phyloP scores from a whole-genome alignment of 1,140 invertebrate species.

The Caenorhabditis brenneri region DNA sequence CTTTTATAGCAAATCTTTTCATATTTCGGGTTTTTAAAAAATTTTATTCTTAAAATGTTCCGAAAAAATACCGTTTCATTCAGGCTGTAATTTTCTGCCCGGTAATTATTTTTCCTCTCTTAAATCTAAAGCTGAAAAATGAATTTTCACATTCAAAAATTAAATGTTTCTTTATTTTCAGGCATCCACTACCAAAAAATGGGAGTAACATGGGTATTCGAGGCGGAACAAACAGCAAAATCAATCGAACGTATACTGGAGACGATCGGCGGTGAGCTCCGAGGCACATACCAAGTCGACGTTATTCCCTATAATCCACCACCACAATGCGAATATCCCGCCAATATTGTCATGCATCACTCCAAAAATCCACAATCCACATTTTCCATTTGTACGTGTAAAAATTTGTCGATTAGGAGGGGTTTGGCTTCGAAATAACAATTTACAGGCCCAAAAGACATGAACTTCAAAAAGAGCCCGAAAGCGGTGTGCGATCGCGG shows the following conservation, averaged over 20 bases:
- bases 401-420: too few relatives aligned
- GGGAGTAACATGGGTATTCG: conserved; percentile 29
- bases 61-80: too few relatives aligned
- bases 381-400: conserved; percentile 6
- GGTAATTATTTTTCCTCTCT: too few relatives aligned
- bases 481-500: conserved; percentile 14
- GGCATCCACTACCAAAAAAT: conserved; percentile 16
- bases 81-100: too few relatives aligned
- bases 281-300: background rate
- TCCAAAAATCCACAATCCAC: conserved; percentile 7
- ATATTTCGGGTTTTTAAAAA: too few relatives aligned
- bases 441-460: background rate
- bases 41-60: too few relatives aligned
- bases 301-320: conserved; percentile 1
- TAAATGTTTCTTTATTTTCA: background rate
- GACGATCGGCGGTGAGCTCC: background rate
- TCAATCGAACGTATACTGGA: conserved; percentile 6
- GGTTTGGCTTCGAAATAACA: too few relatives aligned
- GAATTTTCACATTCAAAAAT: too few relatives aligned
- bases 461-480: background rate
- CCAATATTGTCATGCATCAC: conserved; percentile 24
- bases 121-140: too few relatives aligned
- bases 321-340: background rate
- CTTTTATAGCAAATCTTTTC: too few relatives aligned
- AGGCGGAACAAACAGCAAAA: conserved; percentile 26